Conservation (phyloP, 2,888 invertebrate species). For the Agrotis exclamationis region DNA sequence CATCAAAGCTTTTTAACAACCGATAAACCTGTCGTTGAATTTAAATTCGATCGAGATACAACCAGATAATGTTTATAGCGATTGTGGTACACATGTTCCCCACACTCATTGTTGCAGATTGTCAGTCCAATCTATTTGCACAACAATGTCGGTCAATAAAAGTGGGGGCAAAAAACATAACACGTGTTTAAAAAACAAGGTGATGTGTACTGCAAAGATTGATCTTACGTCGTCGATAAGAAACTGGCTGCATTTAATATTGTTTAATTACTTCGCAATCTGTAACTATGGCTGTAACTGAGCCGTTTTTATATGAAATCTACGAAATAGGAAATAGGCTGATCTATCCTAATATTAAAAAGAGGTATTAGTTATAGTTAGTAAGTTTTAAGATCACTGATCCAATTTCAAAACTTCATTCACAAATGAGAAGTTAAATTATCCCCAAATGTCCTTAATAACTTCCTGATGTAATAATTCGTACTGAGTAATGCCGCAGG, state of each 20-base stretch:
- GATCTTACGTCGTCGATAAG: not conserved
- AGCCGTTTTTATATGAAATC: not conserved
- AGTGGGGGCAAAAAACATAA: conserved; percentile 8
- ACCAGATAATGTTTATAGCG: not conserved
- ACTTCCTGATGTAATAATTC: too few species aligned
- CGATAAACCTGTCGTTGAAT: conserved; percentile 6
- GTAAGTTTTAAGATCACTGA: too few species aligned
- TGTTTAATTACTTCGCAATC: conserved; percentile 5
- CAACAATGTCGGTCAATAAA: conserved; percentile 26
- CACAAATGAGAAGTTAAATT: too few species aligned
- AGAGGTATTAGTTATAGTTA: too few species aligned
- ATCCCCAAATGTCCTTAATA: too few species aligned
- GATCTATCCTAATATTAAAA: too few species aligned
- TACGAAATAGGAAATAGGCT: not conserved
- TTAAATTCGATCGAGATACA: not conserved
- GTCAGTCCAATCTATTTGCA: conserved; percentile 38
- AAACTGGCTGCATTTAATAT: conserved; percentile 5
- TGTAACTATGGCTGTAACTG: not conserved
- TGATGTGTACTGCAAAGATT: conserved; percentile 17
- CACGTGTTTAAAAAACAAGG: conserved; percentile 31
- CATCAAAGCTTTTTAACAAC: conserved; percentile 4
- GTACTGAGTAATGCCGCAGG: too few species aligned
- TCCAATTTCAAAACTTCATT: too few species aligned
- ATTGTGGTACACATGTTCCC: not conserved
- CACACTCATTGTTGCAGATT: conserved; percentile 13